Evolutionary conservation across 1,140 invertebrate species (phyloP), one percentile per base, ranked within the genome.

Genomic region (Psilanteris sp.): DNA sequence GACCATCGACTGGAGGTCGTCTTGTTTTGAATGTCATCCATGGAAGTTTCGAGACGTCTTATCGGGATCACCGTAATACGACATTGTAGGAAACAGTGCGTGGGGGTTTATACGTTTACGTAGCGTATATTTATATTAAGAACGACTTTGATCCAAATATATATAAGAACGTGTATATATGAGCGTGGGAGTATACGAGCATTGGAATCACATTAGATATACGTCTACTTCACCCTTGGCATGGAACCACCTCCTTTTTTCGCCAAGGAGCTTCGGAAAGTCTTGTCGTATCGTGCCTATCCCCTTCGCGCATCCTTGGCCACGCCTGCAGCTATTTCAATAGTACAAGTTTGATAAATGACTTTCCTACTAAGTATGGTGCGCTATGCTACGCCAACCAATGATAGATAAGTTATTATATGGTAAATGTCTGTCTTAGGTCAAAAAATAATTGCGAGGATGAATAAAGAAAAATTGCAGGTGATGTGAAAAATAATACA

Each of bases 321-420:
- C 74, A 77, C 74, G 74, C 74, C 74, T 77, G 74, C 67, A 74
- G 71, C 71, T 46, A 74, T 74, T 61, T 54, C 71, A 74, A 74
- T 74, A 66, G 71, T 67, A 74, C 44, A 67, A 41, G 52, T 67
- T 73, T 73, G 59, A 73, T 73, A 73, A 73, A 73, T 73, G 70
- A 73, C 59, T 52, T 22, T 39, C 32, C 16, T 61, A 61, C 59
- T 27, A 72, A 55, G 57, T 50, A 57, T 34, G 8, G 50, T 55
- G 10, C 13, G 27, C 44, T 61, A 61, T 43, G 54, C 46, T 16
- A 34, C 22, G 31, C 7, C 57, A 55, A 50, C 50, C 48, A 64
- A 55, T 64, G 68, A 62, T 27, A 57, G 39, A 54, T 64, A 73
- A 64, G 66, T 64, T 66, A 73, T 73, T 66, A 32, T 64, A 15